These are phyloP conservation scores for Adelosebastes latens DNA, from an alignment of 2,797 vertebrate genomes.

Conservation along the genomic window DNA sequence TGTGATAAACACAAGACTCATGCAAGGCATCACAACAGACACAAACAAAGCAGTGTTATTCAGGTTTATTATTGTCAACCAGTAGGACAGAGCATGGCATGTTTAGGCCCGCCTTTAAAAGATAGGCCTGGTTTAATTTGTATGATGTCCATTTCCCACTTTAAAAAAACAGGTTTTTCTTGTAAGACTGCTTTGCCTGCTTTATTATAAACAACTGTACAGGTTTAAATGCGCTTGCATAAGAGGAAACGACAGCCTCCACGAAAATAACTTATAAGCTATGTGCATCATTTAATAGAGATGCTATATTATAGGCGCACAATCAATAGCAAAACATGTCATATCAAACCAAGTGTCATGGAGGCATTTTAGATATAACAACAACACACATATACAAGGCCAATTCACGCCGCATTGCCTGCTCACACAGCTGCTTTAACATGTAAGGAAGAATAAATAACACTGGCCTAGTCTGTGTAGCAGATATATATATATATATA, in stretches of 20 bases:
- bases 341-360: not conserved
- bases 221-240: constrained; percentile 55
- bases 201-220: not conserved
- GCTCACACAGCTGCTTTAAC: constrained; percentile 34
- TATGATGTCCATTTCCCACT: not conserved
- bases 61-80: not conserved
- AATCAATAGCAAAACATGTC: not conserved
- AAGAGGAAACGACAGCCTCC: constrained; percentile 32
- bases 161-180: not conserved
- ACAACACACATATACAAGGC: constrained; percentile 21
- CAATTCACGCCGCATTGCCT: constrained; percentile 59
- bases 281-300: not conserved
- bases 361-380: not conserved
- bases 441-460: not conserved
- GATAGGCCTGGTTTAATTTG: not conserved
- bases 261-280: constrained; percentile 28
- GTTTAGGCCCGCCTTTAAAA: not conserved
- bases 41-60: not conserved
- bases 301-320: not conserved
- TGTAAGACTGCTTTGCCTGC: not conserved
- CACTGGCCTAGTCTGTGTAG: constrained; percentile 6
- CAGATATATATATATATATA: not conserved
- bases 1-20: not conserved
- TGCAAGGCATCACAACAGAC: not conserved
- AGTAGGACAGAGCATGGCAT: not conserved